Evolutionary conservation across 2,113 vertebrate species (phyloP).

Genomic region (Pimephales promelas): DNA sequence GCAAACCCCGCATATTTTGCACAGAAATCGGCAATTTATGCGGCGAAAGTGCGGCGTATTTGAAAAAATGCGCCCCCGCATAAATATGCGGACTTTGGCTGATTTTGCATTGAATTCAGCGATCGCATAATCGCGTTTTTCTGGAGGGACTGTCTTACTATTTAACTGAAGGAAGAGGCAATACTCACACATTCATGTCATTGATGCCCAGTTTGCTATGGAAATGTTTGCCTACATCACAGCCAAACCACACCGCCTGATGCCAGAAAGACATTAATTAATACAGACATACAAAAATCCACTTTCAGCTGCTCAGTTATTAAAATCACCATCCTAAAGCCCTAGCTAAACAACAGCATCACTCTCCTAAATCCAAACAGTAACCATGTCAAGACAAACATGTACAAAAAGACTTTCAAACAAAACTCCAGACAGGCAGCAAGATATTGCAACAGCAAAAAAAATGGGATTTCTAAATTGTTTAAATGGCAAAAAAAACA

Average conservation of each 20-base stretch:
- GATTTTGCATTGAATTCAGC: too few relatives aligned
- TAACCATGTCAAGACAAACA: not conserved
- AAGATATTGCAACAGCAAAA: not conserved
- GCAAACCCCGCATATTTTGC: too few relatives aligned
- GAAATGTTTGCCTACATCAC: conserved; percentile 95
- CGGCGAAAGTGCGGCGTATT: too few relatives aligned
- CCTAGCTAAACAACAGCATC: too few relatives aligned
- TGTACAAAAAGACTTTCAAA: not conserved
- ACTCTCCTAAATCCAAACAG: not conserved
- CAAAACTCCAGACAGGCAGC: not conserved
- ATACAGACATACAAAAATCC: not conserved
- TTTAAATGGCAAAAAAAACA: not conserved
- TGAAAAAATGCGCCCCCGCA: too few relatives aligned
- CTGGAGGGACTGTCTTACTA: too few relatives aligned
- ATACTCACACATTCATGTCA: conserved; percentile 93
- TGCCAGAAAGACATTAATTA: conserved; percentile 23
- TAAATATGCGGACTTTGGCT: too few relatives aligned
- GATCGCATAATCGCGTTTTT: too few relatives aligned
- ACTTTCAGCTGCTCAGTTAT: not conserved
- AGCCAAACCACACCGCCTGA: conserved; percentile 98
- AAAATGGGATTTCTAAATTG: not conserved
- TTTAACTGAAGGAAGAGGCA: not conserved
- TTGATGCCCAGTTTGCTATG: conserved; percentile 95
- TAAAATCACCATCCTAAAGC: too few relatives aligned
- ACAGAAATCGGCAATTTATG: too few relatives aligned